These are phyloP conservation scores for Pseudococcus viburni DNA, from an alignment of 2,888 invertebrate genomes.

Conservation along the genomic window DNA sequence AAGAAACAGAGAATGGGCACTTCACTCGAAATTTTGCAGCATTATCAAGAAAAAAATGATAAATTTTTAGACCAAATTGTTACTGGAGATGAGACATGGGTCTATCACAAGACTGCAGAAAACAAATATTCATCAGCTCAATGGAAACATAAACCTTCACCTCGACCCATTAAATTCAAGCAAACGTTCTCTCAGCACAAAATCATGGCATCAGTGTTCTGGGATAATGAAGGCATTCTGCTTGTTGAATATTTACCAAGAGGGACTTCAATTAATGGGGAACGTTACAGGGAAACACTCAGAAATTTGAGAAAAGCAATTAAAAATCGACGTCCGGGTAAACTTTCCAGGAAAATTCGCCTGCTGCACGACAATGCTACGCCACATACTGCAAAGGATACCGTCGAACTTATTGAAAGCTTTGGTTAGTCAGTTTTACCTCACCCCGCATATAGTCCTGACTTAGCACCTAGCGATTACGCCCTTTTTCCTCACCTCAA, in stretches of 20 bases:
- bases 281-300: background rate
- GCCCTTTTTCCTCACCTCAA: no score
- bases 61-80: background rate
- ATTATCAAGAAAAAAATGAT: background rate
- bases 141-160: background rate
- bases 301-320: background rate
- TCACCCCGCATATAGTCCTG: no score
- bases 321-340: no score
- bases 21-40: no score
- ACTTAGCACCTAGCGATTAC: no score
- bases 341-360: no score
- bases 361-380: no score
- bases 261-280: conserved; percentile 3
- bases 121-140: background rate
- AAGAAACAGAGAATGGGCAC: no score
- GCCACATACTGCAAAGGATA: no score
- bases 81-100: background rate
- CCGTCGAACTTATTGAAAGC: no score
- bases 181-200: background rate
- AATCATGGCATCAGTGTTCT: conserved; percentile 31
- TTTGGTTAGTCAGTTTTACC: no score
- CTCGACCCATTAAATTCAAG: background rate
- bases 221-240: conserved; percentile 16
- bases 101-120: background rate
- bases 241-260: background rate